A percentile compares a stretch with the other conserved stretches of the same genome.
Evolutionary conservation across 2,797 vertebrate species (phyloP).

Genomic region (Crenichthys baileyi): DNA sequence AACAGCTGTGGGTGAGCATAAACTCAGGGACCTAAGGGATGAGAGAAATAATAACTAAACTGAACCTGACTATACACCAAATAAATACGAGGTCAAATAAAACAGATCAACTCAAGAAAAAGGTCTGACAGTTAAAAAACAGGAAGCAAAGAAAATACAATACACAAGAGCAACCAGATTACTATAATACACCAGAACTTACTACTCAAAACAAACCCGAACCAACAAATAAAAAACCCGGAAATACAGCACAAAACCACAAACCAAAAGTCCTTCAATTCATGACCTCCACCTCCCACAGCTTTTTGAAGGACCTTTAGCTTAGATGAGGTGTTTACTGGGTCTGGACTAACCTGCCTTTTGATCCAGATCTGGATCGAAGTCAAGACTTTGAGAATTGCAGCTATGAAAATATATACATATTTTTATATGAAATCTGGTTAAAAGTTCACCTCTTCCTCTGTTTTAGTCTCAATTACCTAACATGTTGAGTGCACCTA

Average conservation of each 20-base stretch:
- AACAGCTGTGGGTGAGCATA: background rate
- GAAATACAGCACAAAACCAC: background rate
- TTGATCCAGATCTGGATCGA: background rate
- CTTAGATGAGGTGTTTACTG: background rate
- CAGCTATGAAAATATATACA: background rate
- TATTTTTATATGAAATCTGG: background rate
- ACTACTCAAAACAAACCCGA: background rate
- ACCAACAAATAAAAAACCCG: background rate
- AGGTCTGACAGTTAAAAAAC: too few species aligned
- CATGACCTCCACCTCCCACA: background rate
- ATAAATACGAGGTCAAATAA: too few species aligned
- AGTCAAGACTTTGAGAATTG: background rate
- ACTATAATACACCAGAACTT: background rate
- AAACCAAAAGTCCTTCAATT: background rate
- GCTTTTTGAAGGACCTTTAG: background rate
- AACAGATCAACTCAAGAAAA: too few species aligned
- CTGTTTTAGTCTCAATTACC: background rate
- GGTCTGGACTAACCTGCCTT: background rate
- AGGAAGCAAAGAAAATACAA: too few species aligned
- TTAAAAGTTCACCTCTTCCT: background rate
- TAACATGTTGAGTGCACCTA: background rate
- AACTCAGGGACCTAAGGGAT: background rate
- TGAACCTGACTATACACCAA: too few species aligned
- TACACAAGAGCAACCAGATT: background rate
- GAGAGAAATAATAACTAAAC: too few species aligned